Percentiles rank a stretch among this genome's conserved stretches.
Conservation (phyloP, 2,113 vertebrate species). For the Chamaetylas fuelleborni region DNA sequence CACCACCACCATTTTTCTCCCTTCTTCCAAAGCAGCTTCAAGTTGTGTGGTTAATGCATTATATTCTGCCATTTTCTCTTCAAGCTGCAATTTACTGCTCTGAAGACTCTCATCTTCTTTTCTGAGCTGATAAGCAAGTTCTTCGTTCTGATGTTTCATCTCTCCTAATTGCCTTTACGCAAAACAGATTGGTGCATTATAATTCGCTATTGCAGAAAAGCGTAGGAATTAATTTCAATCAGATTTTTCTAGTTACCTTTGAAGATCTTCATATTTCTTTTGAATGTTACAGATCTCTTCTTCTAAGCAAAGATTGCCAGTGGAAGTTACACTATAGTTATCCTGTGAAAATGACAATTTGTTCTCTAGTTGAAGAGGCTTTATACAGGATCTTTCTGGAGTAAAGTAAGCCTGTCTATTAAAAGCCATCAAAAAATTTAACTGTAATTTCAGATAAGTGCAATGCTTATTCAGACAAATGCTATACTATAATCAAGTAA, state of each 20-base stretch:
- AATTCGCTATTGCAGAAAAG: not conserved
- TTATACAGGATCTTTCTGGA: not conserved
- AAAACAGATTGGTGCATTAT: slow-evolving; percentile 19
- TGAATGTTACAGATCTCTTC: slow-evolving; percentile 76
- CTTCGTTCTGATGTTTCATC: slow-evolving; percentile 79
- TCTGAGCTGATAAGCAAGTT: slow-evolving; percentile 78
- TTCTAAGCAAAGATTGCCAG: slow-evolving; percentile 70
- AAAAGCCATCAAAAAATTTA: not conserved
- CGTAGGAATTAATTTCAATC: not conserved
- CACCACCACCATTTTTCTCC: slow-evolving; percentile 79
- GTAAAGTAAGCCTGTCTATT: not conserved
- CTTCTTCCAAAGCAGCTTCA: slow-evolving; percentile 79
- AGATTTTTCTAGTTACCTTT: slow-evolving; percentile 72
- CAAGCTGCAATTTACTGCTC: slow-evolving; percentile 74
- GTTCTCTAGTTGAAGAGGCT: not conserved
- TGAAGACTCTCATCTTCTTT: slow-evolving; percentile 79
- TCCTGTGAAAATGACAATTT: slow-evolving; percentile 53
- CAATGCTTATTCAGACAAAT: not conserved
- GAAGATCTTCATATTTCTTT: slow-evolving; percentile 74
- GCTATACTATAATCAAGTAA: not conserved
- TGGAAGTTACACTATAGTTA: slow-evolving; percentile 50
- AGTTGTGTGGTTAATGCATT: slow-evolving; percentile 79
- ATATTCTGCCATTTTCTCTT: slow-evolving; percentile 77
- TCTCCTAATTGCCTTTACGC: slow-evolving; percentile 76
- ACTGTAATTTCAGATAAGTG: not conserved